A percentile compares a stretch with the other conserved stretches of the same genome.
These are phyloP conservation scores for Linnaemya vulpina DNA, from an alignment of 2,888 invertebrate genomes.

Conservation along the genomic window DNA sequence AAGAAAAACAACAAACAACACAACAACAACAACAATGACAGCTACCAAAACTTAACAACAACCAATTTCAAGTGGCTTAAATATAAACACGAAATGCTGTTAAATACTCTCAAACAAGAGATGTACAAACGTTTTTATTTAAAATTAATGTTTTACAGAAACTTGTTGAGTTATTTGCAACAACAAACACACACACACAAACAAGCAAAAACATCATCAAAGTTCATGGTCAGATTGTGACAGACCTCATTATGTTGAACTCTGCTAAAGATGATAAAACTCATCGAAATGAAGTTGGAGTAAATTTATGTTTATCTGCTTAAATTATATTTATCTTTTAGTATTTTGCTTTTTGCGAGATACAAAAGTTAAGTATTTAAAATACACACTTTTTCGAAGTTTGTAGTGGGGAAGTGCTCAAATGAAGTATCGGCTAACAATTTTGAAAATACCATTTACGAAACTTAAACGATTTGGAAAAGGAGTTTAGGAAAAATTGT, in stretches of 20 bases:
- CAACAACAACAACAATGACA: slow-evolving; percentile 1
- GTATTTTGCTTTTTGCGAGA: not conserved
- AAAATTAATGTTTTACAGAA: not conserved
- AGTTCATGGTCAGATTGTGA: slow-evolving; percentile 64
- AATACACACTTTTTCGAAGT: slow-evolving; percentile 10
- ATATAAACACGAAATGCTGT: slow-evolving; percentile 36
- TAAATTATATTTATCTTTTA: slow-evolving; percentile 1
- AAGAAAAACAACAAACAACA: not conserved
- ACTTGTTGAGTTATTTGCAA: slow-evolving; percentile 1
- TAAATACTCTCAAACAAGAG: slow-evolving; percentile 6
- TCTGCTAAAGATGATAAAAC: slow-evolving; percentile 48
- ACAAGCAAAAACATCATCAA: slow-evolving; percentile 32
- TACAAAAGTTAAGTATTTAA: not conserved
- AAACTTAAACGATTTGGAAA: no score
- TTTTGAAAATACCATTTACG: no score
- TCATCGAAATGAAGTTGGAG: slow-evolving; percentile 47
- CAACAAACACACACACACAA: slow-evolving; percentile 5
- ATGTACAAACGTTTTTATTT: not conserved
- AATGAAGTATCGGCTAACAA: no score
- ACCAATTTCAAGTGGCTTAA: slow-evolving; percentile 16
- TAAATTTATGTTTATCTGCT: slow-evolving; percentile 43
- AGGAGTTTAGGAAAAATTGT: no score
- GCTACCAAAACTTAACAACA: slow-evolving; percentile 23
- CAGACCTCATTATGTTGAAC: slow-evolving; percentile 67
- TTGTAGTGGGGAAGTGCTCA: slow-evolving; percentile 8